phyloP scores from a whole-genome alignment of 2,888 invertebrate species.

The Acrobasis repandana region DNA sequence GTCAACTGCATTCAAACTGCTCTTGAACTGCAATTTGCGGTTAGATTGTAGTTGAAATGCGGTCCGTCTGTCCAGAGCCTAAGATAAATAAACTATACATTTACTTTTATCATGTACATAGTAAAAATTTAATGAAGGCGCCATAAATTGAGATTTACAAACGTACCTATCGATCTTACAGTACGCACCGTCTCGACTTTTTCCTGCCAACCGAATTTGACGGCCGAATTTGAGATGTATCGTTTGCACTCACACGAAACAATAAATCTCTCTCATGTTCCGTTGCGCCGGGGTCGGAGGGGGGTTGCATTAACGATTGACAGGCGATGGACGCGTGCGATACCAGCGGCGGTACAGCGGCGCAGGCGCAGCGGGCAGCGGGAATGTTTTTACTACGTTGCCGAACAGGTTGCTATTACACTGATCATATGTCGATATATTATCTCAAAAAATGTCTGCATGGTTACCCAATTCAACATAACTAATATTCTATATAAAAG shows the following conservation, averaged over 20 bases:
- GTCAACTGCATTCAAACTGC: too few species aligned
- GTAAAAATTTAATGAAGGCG: too few species aligned
- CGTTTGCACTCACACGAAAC: slow-evolving; percentile 20
- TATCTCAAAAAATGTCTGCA: background rate
- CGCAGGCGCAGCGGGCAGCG: slow-evolving; percentile 6
- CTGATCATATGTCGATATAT: background rate
- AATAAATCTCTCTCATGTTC: slow-evolving; percentile 20
- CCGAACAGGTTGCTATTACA: background rate
- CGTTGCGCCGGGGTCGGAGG: background rate
- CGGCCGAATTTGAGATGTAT: slow-evolving; percentile 21
- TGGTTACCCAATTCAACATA: background rate
- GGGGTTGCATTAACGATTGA: slow-evolving; percentile 17
- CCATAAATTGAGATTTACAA: too few species aligned
- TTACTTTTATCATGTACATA: too few species aligned
- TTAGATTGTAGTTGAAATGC: too few species aligned
- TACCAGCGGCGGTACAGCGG: background rate
- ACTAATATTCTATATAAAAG: too few species aligned
- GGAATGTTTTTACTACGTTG: slow-evolving; percentile 18
- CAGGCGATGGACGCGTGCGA: slow-evolving; percentile 16
- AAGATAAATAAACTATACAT: too few species aligned
- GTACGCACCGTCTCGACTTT: slow-evolving; percentile 2
- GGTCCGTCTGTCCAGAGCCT: too few species aligned
- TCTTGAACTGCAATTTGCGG: too few species aligned
- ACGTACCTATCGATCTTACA: too few species aligned
- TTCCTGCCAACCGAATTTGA: slow-evolving; percentile 5